Base-by-base conservation (phyloP, 2,888 invertebrate species). In the Aspidiotus rigidus region DNA sequence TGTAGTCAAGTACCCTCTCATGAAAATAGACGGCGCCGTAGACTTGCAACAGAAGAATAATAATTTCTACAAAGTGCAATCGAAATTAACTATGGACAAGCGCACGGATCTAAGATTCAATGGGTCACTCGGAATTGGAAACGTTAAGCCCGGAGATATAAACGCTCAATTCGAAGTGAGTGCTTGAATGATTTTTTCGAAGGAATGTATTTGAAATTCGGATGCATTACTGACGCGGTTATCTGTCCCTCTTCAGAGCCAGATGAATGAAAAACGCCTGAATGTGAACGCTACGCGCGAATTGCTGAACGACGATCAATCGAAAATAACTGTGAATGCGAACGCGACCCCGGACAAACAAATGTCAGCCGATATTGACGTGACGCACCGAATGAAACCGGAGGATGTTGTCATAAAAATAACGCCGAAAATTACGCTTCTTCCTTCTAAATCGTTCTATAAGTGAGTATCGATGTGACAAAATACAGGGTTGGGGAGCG, bases 311-410 rank as follows among this genome's bases (percentile, higher is more conserved):
- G 54, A 59, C 6, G 67, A 67, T n/a, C 56, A 57, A 59, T 67
- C 67, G 6, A 67, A 49, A 59, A 28, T 67, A 7, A 42, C 49
- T 17, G 44, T 67, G 0, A 59, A 59, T 44, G 6, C 57, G 59
- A 67, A 49, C 15, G 53, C 67, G 8, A 60, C 49, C 28, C 67
- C 67, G 39, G 67, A 60, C 15, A 67, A 67, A 60, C 67, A 67
- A 15, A 49, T 67, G 9, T 44, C 39, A 28, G 57, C 60, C n/a
- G 42, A 41, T 8, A 53, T 53, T 9, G 60, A 67, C 60, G 39
- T 67, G 11, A 67, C 67, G 0, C 67, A 67, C 39, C 16, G 59
- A n/a, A 6, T 67, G 49, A 67, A 67, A 44, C 67, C 67, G 10
- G n/a, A 59, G 10, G 17, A 67, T 67, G 59, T 56, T 16, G 44